Base-by-base conservation (phyloP, 2,113 vertebrate genomes). In the Menidia beryllina region DNA sequence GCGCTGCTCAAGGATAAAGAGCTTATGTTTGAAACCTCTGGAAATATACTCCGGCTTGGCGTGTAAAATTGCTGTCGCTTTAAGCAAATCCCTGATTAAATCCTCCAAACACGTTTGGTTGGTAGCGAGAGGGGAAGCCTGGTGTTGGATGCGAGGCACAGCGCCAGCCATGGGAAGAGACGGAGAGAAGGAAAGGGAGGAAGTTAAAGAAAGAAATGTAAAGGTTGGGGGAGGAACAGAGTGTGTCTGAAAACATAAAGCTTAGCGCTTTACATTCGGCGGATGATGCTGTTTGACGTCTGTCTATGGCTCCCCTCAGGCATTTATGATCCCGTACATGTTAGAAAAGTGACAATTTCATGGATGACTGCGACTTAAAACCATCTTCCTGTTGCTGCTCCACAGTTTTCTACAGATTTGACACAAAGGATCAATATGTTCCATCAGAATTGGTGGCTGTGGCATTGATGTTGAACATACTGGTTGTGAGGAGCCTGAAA, bases 21-120 rank as follows among this genome's bases (percentile, higher is more conserved):
- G 88, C 88, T 91, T 87, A 88, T 78, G 68, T 64, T 79, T 69
- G 77, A 89, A 86, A 90, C 88, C 77, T 82, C 82, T 81, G 76
- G 65, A 90, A 91, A 88, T 82, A 82, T 60, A 76, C 81, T 85
- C 48, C 39, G 86, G 79, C 82, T 77, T 60, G 81, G 48, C 39
- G 2, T 82, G 75, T 86, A 82, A 90, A 86, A 83, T 34, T 71
- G 84, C 72, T 86, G 82, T 90, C 60, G 67, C 80, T 75, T 86
- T 57, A 75, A 82, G 76, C 71, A 90, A 89, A 90, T 88, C 87
- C 88, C 65, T 63, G 74, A 84, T 86, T 81, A 89, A 86, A 82
- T 69, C 74, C 77, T 38, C 60, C 25, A 63, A 81, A 89, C 77
- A 80, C 45, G 56, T 86, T 87, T 75, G 79, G 77, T 81, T 89